phyloP scores from a whole-genome alignment of 2,888 invertebrate species.

The Epinotia bilunana region DNA sequence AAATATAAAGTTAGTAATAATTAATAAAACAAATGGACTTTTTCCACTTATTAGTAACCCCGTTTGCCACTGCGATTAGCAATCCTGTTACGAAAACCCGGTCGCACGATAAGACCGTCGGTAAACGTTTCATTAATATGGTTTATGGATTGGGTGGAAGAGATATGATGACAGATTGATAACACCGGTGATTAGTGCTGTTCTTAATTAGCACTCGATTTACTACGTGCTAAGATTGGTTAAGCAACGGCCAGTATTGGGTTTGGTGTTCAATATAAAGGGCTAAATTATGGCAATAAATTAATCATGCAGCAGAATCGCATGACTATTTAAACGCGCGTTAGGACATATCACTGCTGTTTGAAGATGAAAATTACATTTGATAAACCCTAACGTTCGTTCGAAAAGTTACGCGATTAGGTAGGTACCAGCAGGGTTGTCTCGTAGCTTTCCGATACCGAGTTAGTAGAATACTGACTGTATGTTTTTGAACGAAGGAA shows the following conservation, averaged over 20 bases:
- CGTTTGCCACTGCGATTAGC: constrained; percentile 2
- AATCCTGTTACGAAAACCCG: constrained; percentile 18
- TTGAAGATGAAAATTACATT: too few relatives aligned
- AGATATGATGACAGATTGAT: constrained; percentile 39
- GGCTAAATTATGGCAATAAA: neutral
- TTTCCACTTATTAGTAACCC: neutral
- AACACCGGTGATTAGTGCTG: constrained; percentile 30
- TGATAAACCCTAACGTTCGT: too few relatives aligned
- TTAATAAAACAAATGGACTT: neutral
- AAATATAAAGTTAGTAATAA: neutral
- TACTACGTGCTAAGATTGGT: constrained; percentile 35
- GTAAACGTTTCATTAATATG: constrained; percentile 42
- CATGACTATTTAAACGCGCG: neutral
- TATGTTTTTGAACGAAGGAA: too few relatives aligned
- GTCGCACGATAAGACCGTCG: constrained; percentile 14
- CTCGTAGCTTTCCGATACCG: too few relatives aligned
- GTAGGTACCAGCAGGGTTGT: too few relatives aligned
- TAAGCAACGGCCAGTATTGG: constrained; percentile 7
- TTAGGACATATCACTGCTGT: too few relatives aligned
- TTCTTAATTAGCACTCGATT: constrained; percentile 37
- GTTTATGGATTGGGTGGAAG: constrained; percentile 35
- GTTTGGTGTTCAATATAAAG: constrained; percentile 18
- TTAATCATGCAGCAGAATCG: neutral
- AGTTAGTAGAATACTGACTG: too few relatives aligned
- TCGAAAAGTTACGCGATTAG: too few relatives aligned